phyloP scores from a whole-genome alignment of 2,113 vertebrate genomes.

The Toxotes chatareus region DNA sequence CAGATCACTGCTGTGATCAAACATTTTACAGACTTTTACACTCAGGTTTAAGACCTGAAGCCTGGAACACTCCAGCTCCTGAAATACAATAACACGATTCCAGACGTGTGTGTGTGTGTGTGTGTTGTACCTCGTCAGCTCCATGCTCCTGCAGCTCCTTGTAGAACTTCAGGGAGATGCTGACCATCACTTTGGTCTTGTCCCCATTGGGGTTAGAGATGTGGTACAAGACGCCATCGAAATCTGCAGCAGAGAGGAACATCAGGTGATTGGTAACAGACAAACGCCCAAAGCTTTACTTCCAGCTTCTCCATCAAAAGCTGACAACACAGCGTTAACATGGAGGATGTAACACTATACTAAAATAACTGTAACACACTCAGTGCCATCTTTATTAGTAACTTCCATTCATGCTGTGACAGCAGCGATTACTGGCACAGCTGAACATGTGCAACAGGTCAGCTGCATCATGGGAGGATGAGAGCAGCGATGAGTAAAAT shows the following conservation, averaged over 20 bases:
- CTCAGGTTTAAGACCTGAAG: neutral
- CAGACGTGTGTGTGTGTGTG: neutral
- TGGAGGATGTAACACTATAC: neutral
- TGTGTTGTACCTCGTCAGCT: conserved; percentile 90
- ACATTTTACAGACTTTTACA: neutral
- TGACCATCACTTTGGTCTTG: conserved; percentile 99
- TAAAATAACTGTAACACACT: neutral
- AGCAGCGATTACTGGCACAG: neutral
- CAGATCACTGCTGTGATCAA: neutral
- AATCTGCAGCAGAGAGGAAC: conserved; percentile 85
- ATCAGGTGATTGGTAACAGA: neutral
- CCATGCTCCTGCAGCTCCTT: conserved; percentile 98
- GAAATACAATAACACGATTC: neutral
- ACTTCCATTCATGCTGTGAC: neutral
- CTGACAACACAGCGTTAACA: neutral
- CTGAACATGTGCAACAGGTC: conserved; percentile 9
- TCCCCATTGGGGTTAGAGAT: conserved; percentile 99
- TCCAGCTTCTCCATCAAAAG: neutral
- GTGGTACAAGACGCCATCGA: conserved; percentile 99
- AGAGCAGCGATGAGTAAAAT: neutral
- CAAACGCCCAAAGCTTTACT: neutral
- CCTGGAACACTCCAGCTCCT: neutral
- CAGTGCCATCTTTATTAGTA: neutral
- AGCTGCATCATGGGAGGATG: neutral
- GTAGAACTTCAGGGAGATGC: conserved; percentile 99